phyloP scores from a whole-genome alignment of 2,113 vertebrate genomes.

The Salvelinus fontinalis region DNA sequence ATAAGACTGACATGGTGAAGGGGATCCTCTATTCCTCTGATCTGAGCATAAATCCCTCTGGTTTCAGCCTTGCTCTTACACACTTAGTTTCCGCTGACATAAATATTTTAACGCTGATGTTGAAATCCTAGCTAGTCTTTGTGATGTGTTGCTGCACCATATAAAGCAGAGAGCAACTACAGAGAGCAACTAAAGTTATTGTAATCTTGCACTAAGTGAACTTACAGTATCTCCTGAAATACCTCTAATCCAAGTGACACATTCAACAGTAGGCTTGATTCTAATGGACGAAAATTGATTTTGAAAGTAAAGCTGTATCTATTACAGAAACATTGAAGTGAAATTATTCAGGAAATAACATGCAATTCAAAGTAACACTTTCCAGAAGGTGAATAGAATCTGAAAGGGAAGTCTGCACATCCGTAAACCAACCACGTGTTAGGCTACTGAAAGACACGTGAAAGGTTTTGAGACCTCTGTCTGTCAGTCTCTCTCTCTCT shows the following conservation, averaged over 20 bases:
- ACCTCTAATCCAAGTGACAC: not conserved
- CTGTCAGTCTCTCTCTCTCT: not conserved
- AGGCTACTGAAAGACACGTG: too few species aligned
- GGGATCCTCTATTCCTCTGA: slow-evolving; percentile 30
- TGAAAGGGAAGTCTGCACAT: too few species aligned
- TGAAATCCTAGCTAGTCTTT: slow-evolving; percentile 47
- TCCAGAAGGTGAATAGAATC: too few species aligned
- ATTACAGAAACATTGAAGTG: too few species aligned
- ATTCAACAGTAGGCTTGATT: too few species aligned
- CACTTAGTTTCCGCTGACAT: slow-evolving; percentile 47
- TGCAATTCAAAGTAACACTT: too few species aligned
- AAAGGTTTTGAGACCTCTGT: too few species aligned
- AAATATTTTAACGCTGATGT: slow-evolving; percentile 62
- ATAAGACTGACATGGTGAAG: slow-evolving; percentile 38
- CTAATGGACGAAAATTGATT: too few species aligned
- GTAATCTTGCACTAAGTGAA: slow-evolving; percentile 11
- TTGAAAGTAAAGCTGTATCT: too few species aligned
- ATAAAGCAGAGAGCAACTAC: slow-evolving; percentile 17
- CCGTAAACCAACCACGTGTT: too few species aligned
- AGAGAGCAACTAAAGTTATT: slow-evolving; percentile 13
- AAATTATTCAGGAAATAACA: too few species aligned
- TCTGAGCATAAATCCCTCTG: slow-evolving; percentile 39
- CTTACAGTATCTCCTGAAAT: slow-evolving; percentile 19
- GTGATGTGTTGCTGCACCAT: slow-evolving; percentile 38
- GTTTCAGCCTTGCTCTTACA: slow-evolving; percentile 36